phyloP scores from a whole-genome alignment of 1,140 invertebrate species.

The Drosophila aff. region DNA sequence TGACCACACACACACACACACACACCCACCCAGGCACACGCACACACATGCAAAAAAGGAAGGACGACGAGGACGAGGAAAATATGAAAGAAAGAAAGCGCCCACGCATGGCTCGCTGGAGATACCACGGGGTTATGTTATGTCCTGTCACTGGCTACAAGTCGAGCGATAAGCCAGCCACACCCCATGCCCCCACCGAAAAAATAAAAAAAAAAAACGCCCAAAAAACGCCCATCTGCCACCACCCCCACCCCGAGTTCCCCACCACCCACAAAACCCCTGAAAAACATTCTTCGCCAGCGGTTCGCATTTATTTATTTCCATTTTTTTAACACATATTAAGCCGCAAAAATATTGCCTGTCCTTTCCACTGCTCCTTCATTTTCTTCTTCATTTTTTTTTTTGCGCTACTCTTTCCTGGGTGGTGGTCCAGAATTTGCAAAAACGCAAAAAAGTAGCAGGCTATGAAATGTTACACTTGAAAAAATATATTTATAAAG shows the following conservation, averaged over 20 bases:
- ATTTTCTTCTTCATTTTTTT: constrained; percentile 7
- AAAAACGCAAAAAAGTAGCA: constrained; percentile 31
- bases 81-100: constrained; percentile 13
- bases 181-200: neutral
- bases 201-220: neutral
- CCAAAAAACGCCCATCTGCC: constrained; percentile 15
- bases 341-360: constrained; percentile 80
- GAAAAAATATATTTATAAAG: neutral
- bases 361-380: constrained; percentile 29
- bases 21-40: constrained; percentile 2
- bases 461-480: neutral
- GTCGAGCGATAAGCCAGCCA: constrained; percentile 51
- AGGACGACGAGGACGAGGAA: neutral
- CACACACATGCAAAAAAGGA: constrained; percentile 13
- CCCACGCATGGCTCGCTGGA: constrained; percentile 71
- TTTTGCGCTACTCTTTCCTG: constrained; percentile 3
- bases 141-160: constrained; percentile 82
- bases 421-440: constrained; percentile 36
- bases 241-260: neutral
- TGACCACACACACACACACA: constrained; percentile 54
- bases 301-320: constrained; percentile 52
- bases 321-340: constrained; percentile 69
- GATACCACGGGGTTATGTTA: constrained; percentile 79
- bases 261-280: neutral
- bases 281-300: constrained; percentile 58